Evolutionary conservation across 1,140 invertebrate genomes (phyloP).

Genomic region (Drosophila ogumai): DNA sequence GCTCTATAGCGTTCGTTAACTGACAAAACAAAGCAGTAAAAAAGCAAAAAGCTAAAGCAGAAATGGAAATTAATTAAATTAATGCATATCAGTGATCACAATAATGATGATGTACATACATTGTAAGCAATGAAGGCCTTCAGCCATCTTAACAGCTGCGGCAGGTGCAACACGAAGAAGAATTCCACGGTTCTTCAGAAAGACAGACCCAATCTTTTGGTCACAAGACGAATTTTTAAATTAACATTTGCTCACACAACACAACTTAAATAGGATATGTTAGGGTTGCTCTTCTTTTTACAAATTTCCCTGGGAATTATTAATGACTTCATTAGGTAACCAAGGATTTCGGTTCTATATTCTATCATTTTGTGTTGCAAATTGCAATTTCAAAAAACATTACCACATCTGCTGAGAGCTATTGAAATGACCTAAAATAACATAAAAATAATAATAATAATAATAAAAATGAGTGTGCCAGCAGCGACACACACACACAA

Average conservation of each 20-base stretch:
- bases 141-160: neutral
- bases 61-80: conserved; percentile 64
- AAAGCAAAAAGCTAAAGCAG: conserved; percentile 25
- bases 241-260: conserved; percentile 7
- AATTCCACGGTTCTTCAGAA: neutral
- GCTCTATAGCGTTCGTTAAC: conserved; percentile 23
- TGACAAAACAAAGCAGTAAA: conserved; percentile 7
- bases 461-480: too few relatives aligned
- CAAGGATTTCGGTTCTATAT: neutral
- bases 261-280: neutral
- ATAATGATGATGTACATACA: conserved; percentile 47
- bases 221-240: conserved; percentile 4
- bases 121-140: conserved; percentile 23
- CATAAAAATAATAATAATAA: conserved; percentile 10
- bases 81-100: conserved; percentile 78
- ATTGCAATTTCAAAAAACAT: neutral
- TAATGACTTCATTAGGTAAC: neutral
- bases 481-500: conserved; percentile 17
- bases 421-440: neutral
- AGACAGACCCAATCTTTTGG: neutral
- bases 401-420: conserved; percentile 7
- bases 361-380: neutral
- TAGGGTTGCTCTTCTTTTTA: neutral
- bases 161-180: neutral
- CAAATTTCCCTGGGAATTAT: neutral